phyloP scores from a whole-genome alignment of 1,140 invertebrate species.

The Araneus ventricosus region DNA sequence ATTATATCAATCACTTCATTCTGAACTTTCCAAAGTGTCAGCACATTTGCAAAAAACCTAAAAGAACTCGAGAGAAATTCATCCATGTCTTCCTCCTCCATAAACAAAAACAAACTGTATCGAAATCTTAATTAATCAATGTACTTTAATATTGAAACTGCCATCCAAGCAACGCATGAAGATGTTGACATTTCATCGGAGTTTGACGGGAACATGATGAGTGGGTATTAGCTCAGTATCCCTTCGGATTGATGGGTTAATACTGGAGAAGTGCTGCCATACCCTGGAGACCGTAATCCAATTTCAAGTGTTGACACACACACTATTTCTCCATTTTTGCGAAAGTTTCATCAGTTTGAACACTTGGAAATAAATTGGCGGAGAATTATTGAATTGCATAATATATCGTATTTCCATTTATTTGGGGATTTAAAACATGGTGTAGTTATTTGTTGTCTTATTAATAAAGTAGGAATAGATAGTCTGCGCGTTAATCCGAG shows the following conservation, averaged over 20 bases:
- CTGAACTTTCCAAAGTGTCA: not conserved
- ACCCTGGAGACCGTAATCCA: not conserved
- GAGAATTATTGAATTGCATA: not conserved
- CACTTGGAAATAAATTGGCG: not conserved
- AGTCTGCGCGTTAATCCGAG: no score
- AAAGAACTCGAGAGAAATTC: not conserved
- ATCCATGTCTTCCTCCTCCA: not conserved
- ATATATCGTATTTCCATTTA: no score
- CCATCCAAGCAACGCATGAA: not conserved
- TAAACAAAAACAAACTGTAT: not conserved
- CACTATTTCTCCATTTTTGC: not conserved
- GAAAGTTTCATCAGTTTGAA: not conserved
- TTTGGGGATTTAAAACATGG: no score
- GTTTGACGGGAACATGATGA: constrained; percentile 9
- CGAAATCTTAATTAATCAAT: constrained; percentile 2
- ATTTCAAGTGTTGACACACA: constrained; percentile 29
- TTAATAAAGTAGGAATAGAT: no score
- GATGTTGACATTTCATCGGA: constrained; percentile 19
- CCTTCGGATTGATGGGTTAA: not conserved
- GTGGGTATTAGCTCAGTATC: constrained; percentile 3
- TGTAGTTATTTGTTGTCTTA: no score
- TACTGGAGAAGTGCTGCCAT: not conserved
- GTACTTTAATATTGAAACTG: not conserved
- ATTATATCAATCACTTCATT: not conserved
- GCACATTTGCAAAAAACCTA: no score